Evolutionary conservation across 2,888 invertebrate genomes (phyloP), one percentile per base, ranked within the genome.

Genomic region (Tetanocera ferruginea): DNA sequence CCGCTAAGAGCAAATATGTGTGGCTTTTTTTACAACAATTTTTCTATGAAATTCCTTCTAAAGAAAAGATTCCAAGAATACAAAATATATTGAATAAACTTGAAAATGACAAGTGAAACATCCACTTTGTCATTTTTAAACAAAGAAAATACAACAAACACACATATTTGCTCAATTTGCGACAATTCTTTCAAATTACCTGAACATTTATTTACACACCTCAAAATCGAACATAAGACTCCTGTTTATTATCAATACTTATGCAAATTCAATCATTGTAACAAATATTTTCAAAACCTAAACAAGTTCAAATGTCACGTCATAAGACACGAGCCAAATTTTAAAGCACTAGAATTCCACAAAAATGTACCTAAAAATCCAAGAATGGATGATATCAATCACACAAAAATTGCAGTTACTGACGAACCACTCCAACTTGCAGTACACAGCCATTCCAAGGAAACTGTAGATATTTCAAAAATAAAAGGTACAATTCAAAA

Each of bases 151-250:
- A 55, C 49, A 49, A 62, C 17, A 76, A 64, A 60, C 72, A 72
- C 71, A 72, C 72, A 77, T 77, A 77, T 77, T 77, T 77, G 77
- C 71, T 77, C 62, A 64, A 57, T 77, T 72, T 77, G 77, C 43
- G 43, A 25, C 52, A 60, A 49, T 37, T 64, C 34, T 51, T 71
- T 72, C 66, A 66, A 8, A 25, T 55, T 64, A 23, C 72, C 72
- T n/a, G 72, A 77, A 77, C 43, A 52, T 28, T 66, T 76, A 31
- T 37, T 69, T 25, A 17, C 19, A 37, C 76, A 69, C 51, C 51
- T 76, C 17, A 69, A 52, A 76, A 14, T 34, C 6, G 55, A 52
- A 25, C 69, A 76, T 60, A 76, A 69, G 37, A 52, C 60, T 31
- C 76, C 76, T 55, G 52, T 57, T 28, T 43, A 43, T 23, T 70